A percentile compares a stretch with the other conserved stretches of the same genome.
phyloP scores from a whole-genome alignment of 2,797 vertebrate species.

The Enteromius thamalakanensis region DNA sequence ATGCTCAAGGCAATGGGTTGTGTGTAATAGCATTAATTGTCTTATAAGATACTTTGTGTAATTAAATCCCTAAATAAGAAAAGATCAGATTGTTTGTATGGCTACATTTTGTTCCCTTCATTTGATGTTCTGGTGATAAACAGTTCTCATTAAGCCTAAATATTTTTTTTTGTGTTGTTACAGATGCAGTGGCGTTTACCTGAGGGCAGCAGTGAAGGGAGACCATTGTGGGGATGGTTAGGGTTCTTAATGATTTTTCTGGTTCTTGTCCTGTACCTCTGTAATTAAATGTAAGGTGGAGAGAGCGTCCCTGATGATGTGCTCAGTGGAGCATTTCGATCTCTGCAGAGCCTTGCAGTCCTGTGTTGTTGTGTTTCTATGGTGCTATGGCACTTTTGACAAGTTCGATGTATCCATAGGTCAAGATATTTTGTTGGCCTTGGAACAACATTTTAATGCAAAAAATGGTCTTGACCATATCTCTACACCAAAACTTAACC shows the following conservation, averaged over 20 bases:
- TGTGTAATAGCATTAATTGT: background rate
- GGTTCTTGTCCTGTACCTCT: conserved; percentile 1
- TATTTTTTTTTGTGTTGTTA: background rate
- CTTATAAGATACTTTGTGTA: background rate
- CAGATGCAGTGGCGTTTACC: background rate
- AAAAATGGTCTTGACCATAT: too few species aligned
- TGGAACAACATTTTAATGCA: too few species aligned
- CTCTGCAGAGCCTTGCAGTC: background rate
- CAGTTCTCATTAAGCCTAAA: background rate
- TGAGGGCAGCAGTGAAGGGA: background rate
- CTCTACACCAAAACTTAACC: too few species aligned
- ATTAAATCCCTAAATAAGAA: background rate
- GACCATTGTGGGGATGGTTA: background rate
- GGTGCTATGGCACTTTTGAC: background rate
- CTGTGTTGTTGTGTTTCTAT: background rate
- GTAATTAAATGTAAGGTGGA: background rate
- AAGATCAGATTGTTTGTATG: background rate
- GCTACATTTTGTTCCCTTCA: background rate
- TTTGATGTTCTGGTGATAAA: background rate
- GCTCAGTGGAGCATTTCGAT: background rate
- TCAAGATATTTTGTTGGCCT: too few species aligned
- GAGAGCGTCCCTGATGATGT: background rate
- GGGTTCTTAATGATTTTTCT: conserved; percentile 5
- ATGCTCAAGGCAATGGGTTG: background rate
- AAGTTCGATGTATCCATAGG: too few species aligned